These are phyloP conservation scores for Patiria pectinifera DNA, from an alignment of 53 echinoderm and acorn worm genomes.

Conservation along the genomic window DNA sequence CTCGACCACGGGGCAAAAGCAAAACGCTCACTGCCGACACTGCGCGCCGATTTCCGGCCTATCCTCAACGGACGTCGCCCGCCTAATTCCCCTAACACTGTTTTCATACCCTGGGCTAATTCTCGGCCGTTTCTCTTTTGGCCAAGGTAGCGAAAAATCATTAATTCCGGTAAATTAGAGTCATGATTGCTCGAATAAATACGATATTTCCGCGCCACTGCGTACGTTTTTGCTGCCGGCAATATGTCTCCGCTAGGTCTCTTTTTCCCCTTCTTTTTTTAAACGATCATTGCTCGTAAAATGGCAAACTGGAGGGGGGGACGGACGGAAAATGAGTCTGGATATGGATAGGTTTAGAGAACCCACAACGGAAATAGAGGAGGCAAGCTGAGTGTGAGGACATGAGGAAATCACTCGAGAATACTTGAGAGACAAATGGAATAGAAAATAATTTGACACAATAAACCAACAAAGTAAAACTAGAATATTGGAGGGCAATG, in stretches of 20 bases:
- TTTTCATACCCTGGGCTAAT: constrained; percentile 56
- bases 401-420: no score
- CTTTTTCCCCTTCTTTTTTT: not conserved
- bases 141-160: constrained; percentile 60
- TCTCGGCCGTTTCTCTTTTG: constrained; percentile 36
- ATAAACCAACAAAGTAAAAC: no score
- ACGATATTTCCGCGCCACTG: constrained; percentile 52
- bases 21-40: not conserved
- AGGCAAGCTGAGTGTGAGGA: not conserved
- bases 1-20: constrained; percentile 15
- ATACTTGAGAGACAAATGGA: no score
- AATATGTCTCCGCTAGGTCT: constrained; percentile 5
- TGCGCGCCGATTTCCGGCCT: constrained; percentile 14
- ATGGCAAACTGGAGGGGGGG: not conserved
- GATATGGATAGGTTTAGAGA: not conserved
- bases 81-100: constrained; percentile 64
- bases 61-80: constrained; percentile 3
- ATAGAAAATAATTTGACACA: no score
- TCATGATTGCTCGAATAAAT: constrained; percentile 58
- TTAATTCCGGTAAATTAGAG: constrained; percentile 66
- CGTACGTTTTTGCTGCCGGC: constrained; percentile 46
- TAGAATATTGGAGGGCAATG: no score
- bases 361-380: not conserved
- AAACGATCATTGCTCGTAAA: constrained; percentile 39
- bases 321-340: not conserved